Evolutionary conservation across 2,113 vertebrate genomes (phyloP).

Genomic region (Rhodinocichla rosea): DNA sequence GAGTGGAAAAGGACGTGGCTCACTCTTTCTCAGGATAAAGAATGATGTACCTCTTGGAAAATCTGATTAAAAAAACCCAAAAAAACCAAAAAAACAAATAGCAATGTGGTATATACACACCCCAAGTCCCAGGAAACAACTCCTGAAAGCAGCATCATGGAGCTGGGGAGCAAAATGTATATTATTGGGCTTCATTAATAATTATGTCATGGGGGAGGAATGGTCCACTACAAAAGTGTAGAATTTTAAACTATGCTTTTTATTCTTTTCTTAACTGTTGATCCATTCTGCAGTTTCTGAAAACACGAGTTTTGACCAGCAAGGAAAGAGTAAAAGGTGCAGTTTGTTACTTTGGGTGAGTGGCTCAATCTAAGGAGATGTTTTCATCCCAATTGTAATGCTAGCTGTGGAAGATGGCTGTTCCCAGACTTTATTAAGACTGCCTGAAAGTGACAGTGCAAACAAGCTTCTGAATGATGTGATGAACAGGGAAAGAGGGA

Average conservation of each 20-base stretch:
- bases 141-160: not conserved
- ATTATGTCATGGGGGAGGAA: not conserved
- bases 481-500: not conserved
- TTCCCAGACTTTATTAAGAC: not conserved
- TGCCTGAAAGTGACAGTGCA: not conserved
- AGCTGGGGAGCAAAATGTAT: not conserved
- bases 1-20: not conserved
- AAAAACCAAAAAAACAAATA: not conserved
- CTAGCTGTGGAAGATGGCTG: not conserved
- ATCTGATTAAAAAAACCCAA: not conserved
- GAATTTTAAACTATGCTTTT: not conserved
- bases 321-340: not conserved
- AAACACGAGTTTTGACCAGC: not conserved
- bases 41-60: not conserved
- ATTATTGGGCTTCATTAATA: not conserved
- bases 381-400: not conserved
- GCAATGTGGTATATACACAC: not conserved
- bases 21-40: not conserved
- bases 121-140: not conserved
- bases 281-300: not conserved
- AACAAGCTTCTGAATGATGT: not conserved
- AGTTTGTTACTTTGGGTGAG: not conserved
- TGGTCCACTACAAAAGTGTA: not conserved
- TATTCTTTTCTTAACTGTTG: not conserved
- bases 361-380: accelerated